Evolutionary conservation across 2,888 invertebrate genomes (phyloP), one percentile per base, ranked within the genome.

Genomic region (Slavum lentiscoides): DNA sequence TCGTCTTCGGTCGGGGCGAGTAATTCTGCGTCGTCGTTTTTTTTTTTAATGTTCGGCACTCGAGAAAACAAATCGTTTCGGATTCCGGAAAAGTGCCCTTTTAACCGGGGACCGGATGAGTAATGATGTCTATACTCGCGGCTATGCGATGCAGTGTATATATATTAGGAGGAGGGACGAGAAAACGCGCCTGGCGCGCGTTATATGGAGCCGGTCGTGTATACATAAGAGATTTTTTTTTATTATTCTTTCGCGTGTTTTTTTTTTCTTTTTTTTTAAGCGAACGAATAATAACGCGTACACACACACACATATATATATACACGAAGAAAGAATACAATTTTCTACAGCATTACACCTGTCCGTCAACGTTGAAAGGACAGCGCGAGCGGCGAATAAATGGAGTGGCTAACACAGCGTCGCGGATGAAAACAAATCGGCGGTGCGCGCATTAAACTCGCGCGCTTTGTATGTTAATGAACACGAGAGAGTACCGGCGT

Each of bases 41-140:
- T 77, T 80, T 80, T 80, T 80, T 72, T 80, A 80, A 80, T 80
- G 80, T 80, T 80, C 80, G 80, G 80, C 80, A 77, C 77, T 77
- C 70, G 77, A 77, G 80, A 80, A 80, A 80, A 80, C 80, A 80
- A 80, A 80, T 80, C 80, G 80, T 80, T 80, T 64, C 55, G 80
- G 80, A 80, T 80, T 80, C 80, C 80, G 80, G 80, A 80, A 80
- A 72, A 80, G 80, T 80, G 80, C 80, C 80, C 80, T 80, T 72
- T 80, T 80, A 80, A 80, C 80, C 80, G 80, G 80, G 68, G 80
- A 80, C 80, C 70, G 80, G 80, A 80, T 80, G 80, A 80, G 80
- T 80, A 80, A 80, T 80, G 80, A 80, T 80, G 80, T 80, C 80
- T 80, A 49, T 49, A 49, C 49, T 49, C 13, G 49, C 49, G 49